These are phyloP conservation scores for Patella caerulea DNA, from an alignment of 2,888 invertebrate genomes.

Conservation along the genomic window DNA sequence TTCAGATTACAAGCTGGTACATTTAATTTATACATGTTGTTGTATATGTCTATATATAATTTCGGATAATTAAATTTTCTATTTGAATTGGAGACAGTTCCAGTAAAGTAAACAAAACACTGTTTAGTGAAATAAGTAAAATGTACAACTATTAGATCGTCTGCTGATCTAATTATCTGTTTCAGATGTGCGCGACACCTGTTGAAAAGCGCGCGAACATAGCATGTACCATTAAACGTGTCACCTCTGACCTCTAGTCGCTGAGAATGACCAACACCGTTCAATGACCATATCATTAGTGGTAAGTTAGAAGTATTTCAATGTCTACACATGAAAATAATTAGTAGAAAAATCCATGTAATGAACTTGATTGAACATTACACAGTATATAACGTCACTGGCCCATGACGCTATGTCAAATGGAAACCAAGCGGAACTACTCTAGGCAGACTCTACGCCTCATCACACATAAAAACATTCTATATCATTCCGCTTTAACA, in stretches of 20 bases:
- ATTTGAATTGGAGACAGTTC: too few relatives aligned
- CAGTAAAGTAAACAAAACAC: too few relatives aligned
- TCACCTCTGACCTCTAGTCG: constrained; percentile 3
- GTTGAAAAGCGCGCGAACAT: not conserved
- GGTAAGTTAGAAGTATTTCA: not conserved
- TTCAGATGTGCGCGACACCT: not conserved
- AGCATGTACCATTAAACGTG: constrained; percentile 1
- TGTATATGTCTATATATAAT: too few relatives aligned
- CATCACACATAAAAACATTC: constrained; percentile 1
- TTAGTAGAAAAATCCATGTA: not conserved
- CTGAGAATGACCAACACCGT: not conserved
- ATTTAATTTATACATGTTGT: too few relatives aligned
- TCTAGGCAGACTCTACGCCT: constrained; percentile 6
- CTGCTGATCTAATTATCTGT: not conserved
- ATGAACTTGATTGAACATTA: constrained; percentile 5
- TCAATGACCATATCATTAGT: not conserved
- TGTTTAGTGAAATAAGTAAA: too few relatives aligned
- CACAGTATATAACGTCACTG: constrained; percentile 1
- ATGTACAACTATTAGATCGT: too few relatives aligned
- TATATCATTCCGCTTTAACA: not conserved
- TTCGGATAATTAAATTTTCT: too few relatives aligned
- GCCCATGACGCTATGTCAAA: constrained; percentile 7
- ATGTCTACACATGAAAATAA: not conserved
- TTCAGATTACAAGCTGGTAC: too few relatives aligned
- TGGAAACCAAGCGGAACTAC: constrained; percentile 2